Evolutionary conservation across 2,113 vertebrate genomes (phyloP).

Genomic region (Gopherus flavomarginatus): DNA sequence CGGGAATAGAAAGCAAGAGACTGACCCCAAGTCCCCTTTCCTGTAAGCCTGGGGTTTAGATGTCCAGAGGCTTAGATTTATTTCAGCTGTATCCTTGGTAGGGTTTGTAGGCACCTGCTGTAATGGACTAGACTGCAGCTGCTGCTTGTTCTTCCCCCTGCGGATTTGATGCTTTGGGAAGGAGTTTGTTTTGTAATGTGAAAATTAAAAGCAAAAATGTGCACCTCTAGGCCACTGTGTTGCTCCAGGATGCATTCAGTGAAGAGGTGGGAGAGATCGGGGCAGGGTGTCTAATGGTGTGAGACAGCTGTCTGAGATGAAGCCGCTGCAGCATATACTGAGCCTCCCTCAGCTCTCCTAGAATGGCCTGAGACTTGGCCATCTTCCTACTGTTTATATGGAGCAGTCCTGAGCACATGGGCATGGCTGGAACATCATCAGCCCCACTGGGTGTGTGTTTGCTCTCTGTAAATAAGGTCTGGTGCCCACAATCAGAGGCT

Average conservation of each 20-base stretch:
- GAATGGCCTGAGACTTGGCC: background rate
- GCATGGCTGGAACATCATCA: background rate
- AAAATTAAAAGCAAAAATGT: background rate
- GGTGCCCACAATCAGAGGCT: background rate
- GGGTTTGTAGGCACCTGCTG: background rate
- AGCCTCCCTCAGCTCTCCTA: background rate
- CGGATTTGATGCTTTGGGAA: background rate
- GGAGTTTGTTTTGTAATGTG: background rate
- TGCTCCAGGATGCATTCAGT: background rate
- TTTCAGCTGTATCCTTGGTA: background rate
- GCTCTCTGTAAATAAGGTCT: fast-evolving
- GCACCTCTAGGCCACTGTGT: background rate
- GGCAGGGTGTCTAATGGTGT: background rate
- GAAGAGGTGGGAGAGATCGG: background rate
- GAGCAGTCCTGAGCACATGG: background rate
- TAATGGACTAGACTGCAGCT: background rate
- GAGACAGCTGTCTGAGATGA: background rate
- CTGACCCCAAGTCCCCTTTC: background rate
- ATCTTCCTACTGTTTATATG: background rate
- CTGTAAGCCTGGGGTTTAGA: background rate
- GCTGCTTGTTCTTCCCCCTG: background rate
- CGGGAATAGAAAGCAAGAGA: background rate
- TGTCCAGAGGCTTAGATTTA: background rate
- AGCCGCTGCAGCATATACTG: background rate
- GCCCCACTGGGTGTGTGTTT: background rate